Conservation (phyloP, 2,888 invertebrate species). For the Leucophenga maculata region DNA sequence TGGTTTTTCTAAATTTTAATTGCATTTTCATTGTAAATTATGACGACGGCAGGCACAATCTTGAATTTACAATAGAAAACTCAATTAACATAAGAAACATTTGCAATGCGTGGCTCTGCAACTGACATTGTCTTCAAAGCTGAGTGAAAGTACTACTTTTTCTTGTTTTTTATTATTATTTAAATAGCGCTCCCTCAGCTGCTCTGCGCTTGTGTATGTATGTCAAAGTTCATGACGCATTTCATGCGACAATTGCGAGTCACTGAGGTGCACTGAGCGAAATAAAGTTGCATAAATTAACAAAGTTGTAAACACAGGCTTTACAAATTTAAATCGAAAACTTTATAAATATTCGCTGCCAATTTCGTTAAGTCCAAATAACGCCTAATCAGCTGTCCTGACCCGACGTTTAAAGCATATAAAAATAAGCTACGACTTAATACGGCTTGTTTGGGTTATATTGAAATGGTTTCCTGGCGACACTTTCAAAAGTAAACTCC, state of each 20-base stretch:
- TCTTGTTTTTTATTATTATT: conserved; percentile 16
- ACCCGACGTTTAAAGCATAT: no score
- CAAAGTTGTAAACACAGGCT: no score
- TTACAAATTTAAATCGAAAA: no score
- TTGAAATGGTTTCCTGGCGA: no score
- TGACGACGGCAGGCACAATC: conserved; percentile 31
- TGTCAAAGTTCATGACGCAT: conserved; percentile 53
- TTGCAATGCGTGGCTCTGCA: conserved; percentile 26
- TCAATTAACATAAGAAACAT: conserved; percentile 51
- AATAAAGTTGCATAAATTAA: background rate
- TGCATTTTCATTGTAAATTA: conserved; percentile 47
- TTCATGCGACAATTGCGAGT: conserved; percentile 1
- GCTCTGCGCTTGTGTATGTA: conserved; percentile 29
- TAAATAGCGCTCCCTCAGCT: no score
- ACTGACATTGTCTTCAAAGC: conserved; percentile 17
- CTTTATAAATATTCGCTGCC: no score
- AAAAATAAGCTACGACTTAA: no score
- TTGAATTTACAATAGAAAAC: conserved; percentile 41
- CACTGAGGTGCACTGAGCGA: background rate
- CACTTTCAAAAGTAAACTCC: no score
- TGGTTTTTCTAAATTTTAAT: conserved; percentile 34
- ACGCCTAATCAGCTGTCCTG: no score
- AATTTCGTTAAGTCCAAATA: no score
- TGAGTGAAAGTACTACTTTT: conserved; percentile 55
- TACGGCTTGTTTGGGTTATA: no score